phyloP scores from a whole-genome alignment of 1,140 invertebrate species.

The Pectinophora gossypiella region DNA sequence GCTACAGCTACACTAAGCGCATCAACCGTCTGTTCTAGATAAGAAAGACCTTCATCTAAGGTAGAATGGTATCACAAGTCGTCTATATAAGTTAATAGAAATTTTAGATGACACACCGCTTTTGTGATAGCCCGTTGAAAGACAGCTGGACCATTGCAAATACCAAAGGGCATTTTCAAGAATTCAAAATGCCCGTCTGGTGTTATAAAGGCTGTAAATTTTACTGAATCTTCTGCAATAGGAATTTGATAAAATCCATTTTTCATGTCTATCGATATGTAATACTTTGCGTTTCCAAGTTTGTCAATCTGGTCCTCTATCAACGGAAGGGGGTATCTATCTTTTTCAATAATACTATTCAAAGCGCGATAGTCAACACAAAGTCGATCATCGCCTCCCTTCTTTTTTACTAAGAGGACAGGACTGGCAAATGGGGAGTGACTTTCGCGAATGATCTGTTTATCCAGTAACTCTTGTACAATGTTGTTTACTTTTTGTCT shows the following conservation, averaged over 20 bases:
- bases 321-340: constrained; percentile 10
- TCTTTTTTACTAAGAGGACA: constrained; percentile 20
- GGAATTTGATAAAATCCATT: constrained; percentile 7
- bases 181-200: constrained; percentile 9
- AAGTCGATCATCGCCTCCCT: constrained; percentile 14
- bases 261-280: constrained; percentile 7
- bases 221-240: constrained; percentile 1
- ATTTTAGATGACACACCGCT: too few species aligned
- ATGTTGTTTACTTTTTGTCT: constrained; percentile 21
- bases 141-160: too few species aligned
- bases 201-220: constrained; percentile 5
- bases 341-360: constrained; percentile 4
- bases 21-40: too few species aligned
- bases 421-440: constrained; percentile 23
- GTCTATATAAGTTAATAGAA: too few species aligned
- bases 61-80: too few species aligned
- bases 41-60: too few species aligned
- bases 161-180: too few species aligned
- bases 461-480: constrained; percentile 32
- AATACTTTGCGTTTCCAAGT: constrained; percentile 6
- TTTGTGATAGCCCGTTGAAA: too few species aligned
- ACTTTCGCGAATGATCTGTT: constrained; percentile 39
- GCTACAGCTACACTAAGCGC: too few species aligned
- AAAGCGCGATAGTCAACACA: constrained; percentile 11
- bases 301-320: too few species aligned